A percentile compares a stretch with the other conserved stretches of the same genome.
Evolutionary conservation across 2,888 invertebrate genomes (phyloP).

Genomic region (Harpalus rufipes): DNA sequence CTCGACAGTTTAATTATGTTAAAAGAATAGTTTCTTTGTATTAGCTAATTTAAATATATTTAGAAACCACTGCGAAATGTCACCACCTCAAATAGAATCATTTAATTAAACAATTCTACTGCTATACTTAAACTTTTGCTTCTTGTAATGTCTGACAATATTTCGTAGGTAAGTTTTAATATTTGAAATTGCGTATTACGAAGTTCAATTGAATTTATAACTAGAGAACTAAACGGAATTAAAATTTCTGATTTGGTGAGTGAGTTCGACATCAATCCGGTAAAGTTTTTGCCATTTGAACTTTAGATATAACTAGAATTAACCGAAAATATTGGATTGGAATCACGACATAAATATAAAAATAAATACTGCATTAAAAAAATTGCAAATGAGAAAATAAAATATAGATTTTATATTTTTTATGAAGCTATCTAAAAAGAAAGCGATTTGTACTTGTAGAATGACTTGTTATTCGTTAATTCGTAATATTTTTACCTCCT

Average conservation of each 20-base stretch:
- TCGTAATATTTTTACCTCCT: too few relatives aligned
- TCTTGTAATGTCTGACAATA: background rate
- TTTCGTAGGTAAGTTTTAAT: background rate
- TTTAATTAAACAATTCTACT: background rate
- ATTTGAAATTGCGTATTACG: background rate
- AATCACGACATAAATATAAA: background rate
- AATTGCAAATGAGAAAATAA: background rate
- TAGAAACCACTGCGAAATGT: background rate
- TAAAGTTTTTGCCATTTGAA: conserved; percentile 19
- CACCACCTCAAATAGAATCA: background rate
- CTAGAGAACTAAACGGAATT: background rate
- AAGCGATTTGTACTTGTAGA: too few relatives aligned
- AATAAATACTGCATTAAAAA: background rate
- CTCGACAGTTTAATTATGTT: background rate
- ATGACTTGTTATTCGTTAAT: too few relatives aligned
- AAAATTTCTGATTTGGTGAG: background rate
- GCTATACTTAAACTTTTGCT: background rate
- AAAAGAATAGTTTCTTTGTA: background rate
- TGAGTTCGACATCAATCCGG: conserved; percentile 12
- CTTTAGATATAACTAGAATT: conserved; percentile 24
- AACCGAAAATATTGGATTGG: conserved; percentile 3
- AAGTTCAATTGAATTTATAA: background rate
- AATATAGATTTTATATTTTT: background rate
- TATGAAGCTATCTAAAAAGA: too few relatives aligned
- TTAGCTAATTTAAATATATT: background rate